A percentile compares a stretch with the other conserved stretches of the same genome.
Conservation (phyloP, 2,888 invertebrate genomes). For the Rhagium mordax region DNA sequence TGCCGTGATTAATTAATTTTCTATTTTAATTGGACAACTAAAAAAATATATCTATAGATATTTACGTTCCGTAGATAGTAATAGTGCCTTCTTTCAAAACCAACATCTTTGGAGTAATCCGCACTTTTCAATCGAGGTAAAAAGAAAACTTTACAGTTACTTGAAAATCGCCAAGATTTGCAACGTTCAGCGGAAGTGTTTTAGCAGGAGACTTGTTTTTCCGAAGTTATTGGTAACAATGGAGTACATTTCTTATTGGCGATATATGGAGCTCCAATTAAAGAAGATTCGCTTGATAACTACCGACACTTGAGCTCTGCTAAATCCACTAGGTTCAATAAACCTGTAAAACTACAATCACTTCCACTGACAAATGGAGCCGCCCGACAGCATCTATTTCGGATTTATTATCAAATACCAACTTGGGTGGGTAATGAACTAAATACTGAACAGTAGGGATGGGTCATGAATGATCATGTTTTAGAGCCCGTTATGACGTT, state of each 20-base stretch:
- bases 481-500: not conserved
- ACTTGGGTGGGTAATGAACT: not conserved
- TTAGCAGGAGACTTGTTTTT: not conserved
- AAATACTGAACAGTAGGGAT: not conserved
- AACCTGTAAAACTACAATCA: not conserved
- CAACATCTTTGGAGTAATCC: too few species aligned
- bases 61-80: too few species aligned
- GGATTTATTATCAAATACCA: not conserved
- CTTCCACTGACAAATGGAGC: not conserved
- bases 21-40: too few species aligned
- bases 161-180: not conserved
- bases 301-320: not conserved
- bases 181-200: not conserved
- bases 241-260: not conserved
- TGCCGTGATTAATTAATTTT: too few species aligned
- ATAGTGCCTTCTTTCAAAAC: too few species aligned
- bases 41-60: too few species aligned
- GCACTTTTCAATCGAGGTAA: too few species aligned
- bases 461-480: not conserved
- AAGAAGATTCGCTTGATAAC: not conserved
- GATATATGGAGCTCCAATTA: not conserved
- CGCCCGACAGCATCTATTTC: not conserved
- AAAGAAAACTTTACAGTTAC: too few species aligned
- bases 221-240: not conserved
- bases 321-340: not conserved